These are phyloP conservation scores for Urechis unicinctus DNA, from an alignment of 2,888 invertebrate species.

Conservation along the genomic window DNA sequence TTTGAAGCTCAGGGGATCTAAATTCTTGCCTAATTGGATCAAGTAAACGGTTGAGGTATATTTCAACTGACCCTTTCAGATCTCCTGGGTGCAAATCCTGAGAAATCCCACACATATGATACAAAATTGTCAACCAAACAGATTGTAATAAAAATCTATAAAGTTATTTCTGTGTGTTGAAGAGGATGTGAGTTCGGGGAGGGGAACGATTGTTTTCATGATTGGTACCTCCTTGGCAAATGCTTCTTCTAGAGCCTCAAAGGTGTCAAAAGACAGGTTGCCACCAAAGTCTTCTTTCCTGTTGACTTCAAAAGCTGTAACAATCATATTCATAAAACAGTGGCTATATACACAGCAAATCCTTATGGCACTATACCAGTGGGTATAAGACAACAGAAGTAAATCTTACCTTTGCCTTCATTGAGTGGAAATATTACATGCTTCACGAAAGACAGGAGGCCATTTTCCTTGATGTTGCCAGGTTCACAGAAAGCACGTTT, in stretches of 20 bases:
- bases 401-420: conserved; percentile 10
- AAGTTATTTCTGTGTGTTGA: too few relatives aligned
- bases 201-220: too few relatives aligned
- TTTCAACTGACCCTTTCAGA: conserved; percentile 78
- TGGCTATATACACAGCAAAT: too few relatives aligned
- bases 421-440: conserved; percentile 75
- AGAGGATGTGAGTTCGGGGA: too few relatives aligned
- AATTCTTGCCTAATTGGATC: conserved; percentile 84
- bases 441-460: conserved; percentile 87
- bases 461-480: conserved; percentile 89
- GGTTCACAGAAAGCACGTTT: conserved; percentile 60
- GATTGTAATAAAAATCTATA: neutral
- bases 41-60: conserved; percentile 76
- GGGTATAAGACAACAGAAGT: neutral
- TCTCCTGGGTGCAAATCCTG: conserved; percentile 80
- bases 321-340: neutral
- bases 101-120: conserved; percentile 1
- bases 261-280: conserved; percentile 64
- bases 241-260: conserved; percentile 70
- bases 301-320: conserved; percentile 61
- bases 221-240: conserved; percentile 57
- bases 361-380: too few relatives aligned
- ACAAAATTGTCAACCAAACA: neutral
- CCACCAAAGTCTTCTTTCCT: conserved; percentile 60
- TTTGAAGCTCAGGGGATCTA: conserved; percentile 70